Percentiles rank a stretch among this genome's conserved stretches.
Conservation (phyloP, 2,888 invertebrate genomes). For the Pteria penguin region DNA sequence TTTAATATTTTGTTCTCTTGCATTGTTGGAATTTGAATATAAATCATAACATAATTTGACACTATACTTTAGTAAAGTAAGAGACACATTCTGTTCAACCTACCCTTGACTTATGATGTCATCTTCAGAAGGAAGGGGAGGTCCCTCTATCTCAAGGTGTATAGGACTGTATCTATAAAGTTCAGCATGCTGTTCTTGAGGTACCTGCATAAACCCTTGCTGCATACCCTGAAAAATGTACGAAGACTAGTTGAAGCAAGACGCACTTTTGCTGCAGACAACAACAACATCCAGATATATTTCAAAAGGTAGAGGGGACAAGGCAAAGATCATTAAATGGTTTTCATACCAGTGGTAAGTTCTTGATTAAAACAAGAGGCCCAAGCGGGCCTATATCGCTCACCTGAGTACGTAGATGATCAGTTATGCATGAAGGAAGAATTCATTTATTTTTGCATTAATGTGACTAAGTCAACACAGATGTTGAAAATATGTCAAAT, state of each 20-base stretch:
- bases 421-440: too few species aligned
- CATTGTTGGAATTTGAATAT: too few species aligned
- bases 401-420: too few species aligned
- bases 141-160: conserved; percentile 86
- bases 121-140: conserved; percentile 84
- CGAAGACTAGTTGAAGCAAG: not conserved
- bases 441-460: too few species aligned
- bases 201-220: conserved; percentile 84
- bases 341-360: too few species aligned
- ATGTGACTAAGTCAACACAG: too few species aligned
- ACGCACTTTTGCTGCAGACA: not conserved
- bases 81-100: not conserved
- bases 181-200: conserved; percentile 88
- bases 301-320: not conserved
- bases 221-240: conserved; percentile 51
- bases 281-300: not conserved
- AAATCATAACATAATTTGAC: too few species aligned
- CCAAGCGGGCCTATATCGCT: too few species aligned
- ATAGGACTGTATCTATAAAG: conserved; percentile 86
- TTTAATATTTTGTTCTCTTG: too few species aligned
- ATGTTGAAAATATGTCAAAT: too few species aligned
- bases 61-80: not conserved
- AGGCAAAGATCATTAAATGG: too few species aligned
- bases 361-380: too few species aligned
- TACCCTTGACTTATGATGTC: conserved; percentile 81